Percentiles rank a stretch among this genome's conserved stretches.
Conservation (phyloP, 37 sponge, comb jelly and placozoan genomes). For the Ephydatia muelleri region DNA sequence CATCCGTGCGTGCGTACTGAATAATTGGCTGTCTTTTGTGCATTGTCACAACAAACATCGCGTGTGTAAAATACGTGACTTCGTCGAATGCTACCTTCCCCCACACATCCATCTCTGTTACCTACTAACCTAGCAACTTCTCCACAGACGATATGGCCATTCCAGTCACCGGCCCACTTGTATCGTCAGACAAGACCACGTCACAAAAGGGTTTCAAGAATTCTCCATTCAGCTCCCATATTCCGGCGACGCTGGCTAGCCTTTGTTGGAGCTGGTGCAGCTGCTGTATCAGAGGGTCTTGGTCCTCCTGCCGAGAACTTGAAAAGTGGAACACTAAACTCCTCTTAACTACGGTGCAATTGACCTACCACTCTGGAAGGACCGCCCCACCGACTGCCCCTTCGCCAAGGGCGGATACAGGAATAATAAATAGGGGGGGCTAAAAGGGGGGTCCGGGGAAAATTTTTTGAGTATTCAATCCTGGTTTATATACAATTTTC, state of each 20-base stretch:
- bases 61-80: too few species aligned
- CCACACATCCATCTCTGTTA: constrained; percentile 4
- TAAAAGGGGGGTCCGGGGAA: too few species aligned
- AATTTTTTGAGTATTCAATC: too few species aligned
- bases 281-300: constrained; percentile 60
- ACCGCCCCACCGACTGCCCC: constrained; percentile 48
- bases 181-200: constrained; percentile 85
- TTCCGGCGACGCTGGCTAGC: constrained; percentile 4
- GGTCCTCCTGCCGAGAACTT: constrained; percentile 52
- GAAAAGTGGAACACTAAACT: constrained; percentile 1
- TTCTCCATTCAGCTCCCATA: constrained; percentile 14
- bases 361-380: constrained; percentile 27
- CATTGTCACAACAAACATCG: too few species aligned
- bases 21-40: too few species aligned
- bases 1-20: too few species aligned
- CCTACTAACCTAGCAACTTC: constrained; percentile 90
- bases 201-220: constrained; percentile 79
- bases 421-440: too few species aligned
- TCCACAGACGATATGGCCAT: constrained; percentile 89
- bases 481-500: too few species aligned
- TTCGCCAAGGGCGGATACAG: too few species aligned
- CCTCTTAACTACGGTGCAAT: neutral
- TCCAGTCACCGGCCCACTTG: constrained; percentile 92
- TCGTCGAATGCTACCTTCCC: too few species aligned
- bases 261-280: constrained; percentile 34